phyloP scores from a whole-genome alignment of 2,888 invertebrate genomes.

The Caenorhabditis auriculariae region DNA sequence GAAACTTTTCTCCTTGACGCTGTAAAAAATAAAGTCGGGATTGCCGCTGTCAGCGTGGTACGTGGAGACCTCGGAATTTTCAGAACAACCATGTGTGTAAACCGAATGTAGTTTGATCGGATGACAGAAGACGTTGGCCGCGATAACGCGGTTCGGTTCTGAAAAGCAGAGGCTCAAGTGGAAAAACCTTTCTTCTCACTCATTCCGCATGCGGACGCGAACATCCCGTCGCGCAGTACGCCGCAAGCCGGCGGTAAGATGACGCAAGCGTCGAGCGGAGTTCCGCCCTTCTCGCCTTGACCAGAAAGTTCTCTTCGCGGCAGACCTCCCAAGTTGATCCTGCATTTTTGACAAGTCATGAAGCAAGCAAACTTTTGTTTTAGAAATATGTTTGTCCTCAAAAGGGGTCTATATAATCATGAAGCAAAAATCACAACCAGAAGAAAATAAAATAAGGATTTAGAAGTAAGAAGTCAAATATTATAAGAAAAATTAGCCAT shows the following conservation, averaged over 20 bases:
- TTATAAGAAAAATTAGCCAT: too few relatives aligned
- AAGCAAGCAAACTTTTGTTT: too few relatives aligned
- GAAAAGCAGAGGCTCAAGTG: too few relatives aligned
- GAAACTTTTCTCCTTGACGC: constrained; percentile 2
- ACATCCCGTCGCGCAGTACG: constrained; percentile 5
- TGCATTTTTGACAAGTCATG: too few relatives aligned
- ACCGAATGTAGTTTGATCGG: constrained; percentile 18
- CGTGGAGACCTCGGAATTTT: constrained; percentile 37
- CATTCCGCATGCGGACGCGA: background rate
- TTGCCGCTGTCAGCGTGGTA: constrained; percentile 39
- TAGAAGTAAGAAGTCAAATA: too few relatives aligned
- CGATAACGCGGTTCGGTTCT: background rate
- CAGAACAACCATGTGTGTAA: constrained; percentile 5
- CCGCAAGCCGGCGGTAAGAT: constrained; percentile 1
- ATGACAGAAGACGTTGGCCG: constrained; percentile 7
- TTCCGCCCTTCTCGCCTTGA: constrained; percentile 3
- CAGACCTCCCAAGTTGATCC: constrained; percentile 1
- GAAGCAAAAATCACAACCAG: too few relatives aligned
- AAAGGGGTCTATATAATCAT: too few relatives aligned
- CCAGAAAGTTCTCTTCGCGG: constrained; percentile 9
- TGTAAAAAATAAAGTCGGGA: constrained; percentile 58
- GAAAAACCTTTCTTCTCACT: too few relatives aligned
- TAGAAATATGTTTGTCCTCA: too few relatives aligned
- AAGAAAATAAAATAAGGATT: too few relatives aligned
- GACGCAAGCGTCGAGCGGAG: background rate